Conservation (phyloP, 2,888 invertebrate genomes). For the Agriotes lineatus region DNA sequence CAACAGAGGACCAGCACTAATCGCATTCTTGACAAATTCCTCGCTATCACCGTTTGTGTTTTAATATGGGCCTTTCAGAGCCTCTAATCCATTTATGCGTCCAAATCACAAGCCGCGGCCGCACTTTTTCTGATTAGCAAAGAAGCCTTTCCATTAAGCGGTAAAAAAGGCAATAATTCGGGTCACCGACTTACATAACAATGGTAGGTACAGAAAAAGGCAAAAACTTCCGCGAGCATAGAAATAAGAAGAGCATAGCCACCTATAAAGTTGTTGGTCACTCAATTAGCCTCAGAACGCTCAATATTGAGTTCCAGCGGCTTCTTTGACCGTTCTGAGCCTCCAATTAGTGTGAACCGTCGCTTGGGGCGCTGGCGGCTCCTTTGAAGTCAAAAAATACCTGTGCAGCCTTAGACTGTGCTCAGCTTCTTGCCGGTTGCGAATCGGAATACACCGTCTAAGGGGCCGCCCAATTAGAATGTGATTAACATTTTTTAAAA, state of each 20-base stretch:
- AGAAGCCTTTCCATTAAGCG: constrained; percentile 22
- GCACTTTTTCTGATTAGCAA: constrained; percentile 4
- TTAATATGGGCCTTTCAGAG: too few relatives aligned
- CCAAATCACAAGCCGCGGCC: background rate
- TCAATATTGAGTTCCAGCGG: constrained; percentile 68
- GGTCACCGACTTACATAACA: constrained; percentile 44
- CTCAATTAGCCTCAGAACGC: constrained; percentile 67
- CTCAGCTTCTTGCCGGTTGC: constrained; percentile 37
- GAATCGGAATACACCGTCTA: constrained; percentile 54
- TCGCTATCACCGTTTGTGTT: too few relatives aligned
- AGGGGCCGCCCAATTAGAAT: constrained; percentile 57
- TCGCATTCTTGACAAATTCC: too few relatives aligned
- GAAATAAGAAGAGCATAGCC: constrained; percentile 43
- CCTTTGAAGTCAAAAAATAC: constrained; percentile 66
- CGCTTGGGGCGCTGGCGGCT: constrained; percentile 65
- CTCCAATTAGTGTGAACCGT: constrained; percentile 69
- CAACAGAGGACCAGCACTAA: too few relatives aligned
- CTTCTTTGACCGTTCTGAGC: constrained; percentile 66
- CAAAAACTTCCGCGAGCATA: constrained; percentile 40
- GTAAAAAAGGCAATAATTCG: constrained; percentile 38
- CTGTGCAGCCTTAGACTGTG: constrained; percentile 63
- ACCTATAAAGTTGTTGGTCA: constrained; percentile 67
- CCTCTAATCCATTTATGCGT: background rate
- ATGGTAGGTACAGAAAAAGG: constrained; percentile 33
- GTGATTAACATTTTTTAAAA: constrained; percentile 62